phyloP scores from a whole-genome alignment of 2,113 vertebrate species.

The Indicator indicator region DNA sequence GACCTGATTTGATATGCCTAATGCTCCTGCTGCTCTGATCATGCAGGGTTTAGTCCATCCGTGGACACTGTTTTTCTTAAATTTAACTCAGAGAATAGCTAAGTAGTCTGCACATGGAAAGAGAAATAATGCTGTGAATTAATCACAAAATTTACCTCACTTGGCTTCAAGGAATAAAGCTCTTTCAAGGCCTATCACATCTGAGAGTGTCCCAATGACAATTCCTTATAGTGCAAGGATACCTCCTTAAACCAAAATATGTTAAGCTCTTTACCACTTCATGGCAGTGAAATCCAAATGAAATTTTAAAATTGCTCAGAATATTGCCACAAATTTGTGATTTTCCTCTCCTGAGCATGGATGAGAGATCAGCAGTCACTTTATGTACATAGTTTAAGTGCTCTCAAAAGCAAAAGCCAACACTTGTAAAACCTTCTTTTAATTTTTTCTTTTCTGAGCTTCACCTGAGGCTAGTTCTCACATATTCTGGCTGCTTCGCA shows the following conservation, averaged over 20 bases:
- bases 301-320: background rate
- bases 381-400: background rate
- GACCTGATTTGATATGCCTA: background rate
- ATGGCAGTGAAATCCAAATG: background rate
- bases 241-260: background rate
- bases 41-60: background rate
- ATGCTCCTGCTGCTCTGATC: background rate
- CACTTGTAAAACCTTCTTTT: background rate
- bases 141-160: background rate
- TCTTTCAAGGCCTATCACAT: background rate
- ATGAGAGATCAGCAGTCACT: background rate
- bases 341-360: accelerated
- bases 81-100: background rate
- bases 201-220: background rate
- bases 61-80: background rate
- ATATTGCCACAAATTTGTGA: background rate
- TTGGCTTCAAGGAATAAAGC: background rate
- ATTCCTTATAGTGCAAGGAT: background rate
- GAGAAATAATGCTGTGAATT: background rate
- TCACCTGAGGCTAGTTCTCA: background rate
- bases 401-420: background rate
- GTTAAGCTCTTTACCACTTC: background rate
- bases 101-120: background rate
- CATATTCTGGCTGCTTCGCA: background rate
- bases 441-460: background rate